These are phyloP conservation scores for Epizoanthus stellaris DNA, from an alignment of 92 coral and sea anemone species.

Conservation along the genomic window DNA sequence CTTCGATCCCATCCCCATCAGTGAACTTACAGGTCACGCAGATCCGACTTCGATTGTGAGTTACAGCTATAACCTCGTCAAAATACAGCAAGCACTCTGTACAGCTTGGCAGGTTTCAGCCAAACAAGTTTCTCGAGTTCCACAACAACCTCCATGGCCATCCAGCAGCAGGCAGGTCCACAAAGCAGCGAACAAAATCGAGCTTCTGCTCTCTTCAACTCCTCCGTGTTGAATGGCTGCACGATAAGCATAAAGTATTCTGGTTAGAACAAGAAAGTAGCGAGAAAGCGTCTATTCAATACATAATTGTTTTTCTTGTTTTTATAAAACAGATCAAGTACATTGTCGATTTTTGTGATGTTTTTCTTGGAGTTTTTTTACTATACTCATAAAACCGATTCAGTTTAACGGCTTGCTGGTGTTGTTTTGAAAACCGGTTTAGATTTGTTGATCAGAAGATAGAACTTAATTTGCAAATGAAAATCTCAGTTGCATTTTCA, in stretches of 20 bases:
- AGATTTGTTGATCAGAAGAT: no score
- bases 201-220: conserved; percentile 2
- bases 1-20: conserved; percentile 54
- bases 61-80: neutral
- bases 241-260: neutral
- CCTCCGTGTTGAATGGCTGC: neutral
- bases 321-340: neutral
- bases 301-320: neutral
- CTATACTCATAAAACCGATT: neutral
- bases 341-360: neutral
- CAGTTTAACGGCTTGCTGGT: neutral
- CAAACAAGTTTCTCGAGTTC: neutral
- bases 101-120: neutral
- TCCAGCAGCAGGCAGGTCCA: neutral
- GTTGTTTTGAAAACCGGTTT: neutral
- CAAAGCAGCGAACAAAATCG: neutral
- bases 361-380: neutral
- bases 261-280: neutral
- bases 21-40: neutral
- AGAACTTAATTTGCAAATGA: no score
- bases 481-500: no score
- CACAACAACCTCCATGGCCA: neutral
- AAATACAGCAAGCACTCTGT: neutral
- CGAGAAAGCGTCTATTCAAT: neutral
- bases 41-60: neutral